These are phyloP conservation scores for Hydrocynus forskahlii DNA, from an alignment of 2,797 vertebrate genomes.

Conservation along the genomic window DNA sequence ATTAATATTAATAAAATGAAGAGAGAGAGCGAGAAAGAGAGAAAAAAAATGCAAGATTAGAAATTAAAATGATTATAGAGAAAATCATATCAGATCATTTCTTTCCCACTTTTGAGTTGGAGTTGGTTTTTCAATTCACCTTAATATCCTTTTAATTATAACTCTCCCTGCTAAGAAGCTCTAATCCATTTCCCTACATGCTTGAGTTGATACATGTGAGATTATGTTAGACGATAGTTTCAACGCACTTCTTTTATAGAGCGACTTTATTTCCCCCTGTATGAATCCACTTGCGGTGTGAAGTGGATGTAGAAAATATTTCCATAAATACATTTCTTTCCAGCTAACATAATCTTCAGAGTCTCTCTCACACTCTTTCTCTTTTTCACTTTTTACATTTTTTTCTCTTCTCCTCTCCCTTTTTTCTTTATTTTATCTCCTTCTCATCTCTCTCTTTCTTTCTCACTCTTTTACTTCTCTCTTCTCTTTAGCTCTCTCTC, in stretches of 20 bases:
- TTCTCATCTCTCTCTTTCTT: slow-evolving; percentile 14
- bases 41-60: slow-evolving; percentile 15
- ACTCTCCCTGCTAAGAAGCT: not conserved
- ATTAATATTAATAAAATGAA: slow-evolving; percentile 40
- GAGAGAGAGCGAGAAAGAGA: not conserved
- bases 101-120: slow-evolving; percentile 17
- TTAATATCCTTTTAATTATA: slow-evolving; percentile 29
- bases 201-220: slow-evolving; percentile 21
- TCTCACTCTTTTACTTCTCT: not conserved
- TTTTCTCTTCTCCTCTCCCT: not conserved
- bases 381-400: not conserved
- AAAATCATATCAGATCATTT: slow-evolving; percentile 34
- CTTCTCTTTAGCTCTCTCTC: not conserved
- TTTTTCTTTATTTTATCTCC: not conserved
- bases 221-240: not conserved
- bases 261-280: not conserved
- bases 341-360: not conserved
- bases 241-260: not conserved
- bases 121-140: slow-evolving; percentile 27
- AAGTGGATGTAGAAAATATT: slow-evolving; percentile 14
- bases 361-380: slow-evolving; percentile 16
- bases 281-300: not conserved
- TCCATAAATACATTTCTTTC: not conserved
- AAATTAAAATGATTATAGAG: slow-evolving; percentile 25
- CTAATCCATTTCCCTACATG: not conserved